Percentiles rank a stretch among this genome's conserved stretches.
Evolutionary conservation across 1,140 invertebrate genomes (phyloP).

Genomic region (Sarcophaga peregrina): DNA sequence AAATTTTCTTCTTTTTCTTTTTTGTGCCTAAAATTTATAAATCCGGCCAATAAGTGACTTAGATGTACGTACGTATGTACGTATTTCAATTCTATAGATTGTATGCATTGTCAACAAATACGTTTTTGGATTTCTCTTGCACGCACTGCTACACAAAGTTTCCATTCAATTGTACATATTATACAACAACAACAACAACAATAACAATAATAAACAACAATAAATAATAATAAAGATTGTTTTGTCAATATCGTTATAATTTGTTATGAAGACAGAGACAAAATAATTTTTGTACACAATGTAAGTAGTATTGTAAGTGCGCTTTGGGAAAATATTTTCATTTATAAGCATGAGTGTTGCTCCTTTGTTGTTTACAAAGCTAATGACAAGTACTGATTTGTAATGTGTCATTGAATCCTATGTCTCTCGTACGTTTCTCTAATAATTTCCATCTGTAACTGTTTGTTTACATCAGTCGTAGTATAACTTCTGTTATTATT

Average conservation of each 20-base stretch:
- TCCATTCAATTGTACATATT: too few relatives aligned
- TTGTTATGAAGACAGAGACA: background rate
- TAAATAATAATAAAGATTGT: background rate
- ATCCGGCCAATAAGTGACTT: too few relatives aligned
- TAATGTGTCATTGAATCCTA: constrained; percentile 28
- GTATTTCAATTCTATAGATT: too few relatives aligned
- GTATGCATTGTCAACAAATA: too few relatives aligned
- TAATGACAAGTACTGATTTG: constrained; percentile 37
- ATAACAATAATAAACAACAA: background rate
- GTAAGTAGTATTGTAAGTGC: too few relatives aligned
- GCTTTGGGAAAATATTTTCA: background rate
- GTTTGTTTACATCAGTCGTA: too few relatives aligned
- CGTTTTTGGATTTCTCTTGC: background rate
- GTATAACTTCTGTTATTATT: background rate
- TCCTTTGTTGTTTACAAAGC: background rate
- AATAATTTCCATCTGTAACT: too few relatives aligned
- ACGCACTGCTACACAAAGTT: background rate
- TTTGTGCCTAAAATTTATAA: too few relatives aligned
- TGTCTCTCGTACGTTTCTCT: background rate
- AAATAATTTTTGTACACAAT: background rate
- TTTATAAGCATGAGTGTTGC: background rate
- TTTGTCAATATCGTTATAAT: constrained; percentile 11
- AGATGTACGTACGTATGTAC: too few relatives aligned
- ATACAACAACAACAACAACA: too few relatives aligned
- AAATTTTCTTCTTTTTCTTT: too few relatives aligned